Base-by-base conservation (phyloP, 2,797 vertebrate species). In the Sebastes diploproa region DNA sequence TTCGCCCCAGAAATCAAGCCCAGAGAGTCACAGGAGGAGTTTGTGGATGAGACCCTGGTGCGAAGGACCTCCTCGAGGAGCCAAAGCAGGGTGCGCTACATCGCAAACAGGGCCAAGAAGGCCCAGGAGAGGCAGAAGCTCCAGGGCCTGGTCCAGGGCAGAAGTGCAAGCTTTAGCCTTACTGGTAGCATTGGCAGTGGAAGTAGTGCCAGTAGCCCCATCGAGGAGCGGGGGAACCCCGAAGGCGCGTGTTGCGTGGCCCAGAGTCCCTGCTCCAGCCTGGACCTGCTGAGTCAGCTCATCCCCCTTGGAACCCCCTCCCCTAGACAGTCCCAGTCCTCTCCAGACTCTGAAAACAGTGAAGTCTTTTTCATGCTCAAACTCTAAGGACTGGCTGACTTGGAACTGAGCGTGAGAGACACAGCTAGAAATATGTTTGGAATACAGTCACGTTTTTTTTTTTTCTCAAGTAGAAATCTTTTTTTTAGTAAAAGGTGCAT, bases 41-140 rank as follows among this genome's bases (percentile, higher is more conserved):
- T 75, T 1, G 90, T 92, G 54, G 95, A 95, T 58, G 50, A 88
- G 62, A 93, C 89, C 4, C 88, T 96, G 58, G 89, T 97, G 20
- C 92, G 97, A 12, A 94, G 97, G 18, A 96, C 96, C 0, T 98
- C 98, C 0, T 99, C 98, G 0, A 95, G 98, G 79, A 99, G 98
- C 78, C 98, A 98, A 86, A 99, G 98, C 84, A 91, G 98, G 0
- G 97, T 99, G 70, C 96, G 98, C 0, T 98, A 98, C 91, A 97
- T 99, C 0, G 97, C 97, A 82, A 98, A 98, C 93, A 78, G 97
- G 14, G 97, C 98, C 6, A 97, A 96, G 88, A 97, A 97, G 79
- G 97, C 97, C 0, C 97, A 98, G 85, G 97, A 99, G 82, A 93
- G 97, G 59, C 97, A 97, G 93, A 89, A 96, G 83, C 94, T 97